Evolutionary conservation across 1,140 invertebrate genomes (phyloP).

Genomic region (Oscheius sp.): DNA sequence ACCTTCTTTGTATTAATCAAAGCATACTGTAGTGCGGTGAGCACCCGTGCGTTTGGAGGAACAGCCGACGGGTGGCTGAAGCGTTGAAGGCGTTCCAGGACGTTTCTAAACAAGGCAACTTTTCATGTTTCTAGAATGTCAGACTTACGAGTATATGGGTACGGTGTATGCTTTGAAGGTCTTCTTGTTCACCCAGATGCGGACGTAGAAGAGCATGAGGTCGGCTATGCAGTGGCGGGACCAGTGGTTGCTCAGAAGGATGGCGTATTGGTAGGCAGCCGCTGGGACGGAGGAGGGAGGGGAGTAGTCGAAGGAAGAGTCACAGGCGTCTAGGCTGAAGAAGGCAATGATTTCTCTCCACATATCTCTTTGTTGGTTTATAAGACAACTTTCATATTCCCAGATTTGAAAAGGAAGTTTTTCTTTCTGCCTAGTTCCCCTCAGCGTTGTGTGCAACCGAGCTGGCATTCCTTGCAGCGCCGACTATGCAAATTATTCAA

Average conservation of each 20-base stretch:
- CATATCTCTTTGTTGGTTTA: too few relatives aligned
- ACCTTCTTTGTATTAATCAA: conserved; percentile 3
- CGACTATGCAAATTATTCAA: too few relatives aligned
- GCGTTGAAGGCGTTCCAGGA: neutral
- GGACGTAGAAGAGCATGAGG: conserved; percentile 19
- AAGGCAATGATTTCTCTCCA: too few relatives aligned
- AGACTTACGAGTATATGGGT: neutral
- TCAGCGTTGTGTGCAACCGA: too few relatives aligned
- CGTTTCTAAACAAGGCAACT: conserved; percentile 7
- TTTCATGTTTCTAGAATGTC: neutral
- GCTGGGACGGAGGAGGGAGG: neutral
- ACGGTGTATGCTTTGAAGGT: conserved; percentile 2
- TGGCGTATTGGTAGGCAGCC: neutral
- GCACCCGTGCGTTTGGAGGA: neutral
- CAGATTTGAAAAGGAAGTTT: too few relatives aligned
- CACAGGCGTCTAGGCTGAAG: conserved; percentile 5
- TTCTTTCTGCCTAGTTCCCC: too few relatives aligned
- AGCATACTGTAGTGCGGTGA: conserved; percentile 4
- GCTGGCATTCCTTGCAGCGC: too few relatives aligned
- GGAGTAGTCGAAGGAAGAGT: neutral
- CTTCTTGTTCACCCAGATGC: neutral
- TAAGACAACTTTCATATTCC: too few relatives aligned
- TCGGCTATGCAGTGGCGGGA: conserved; percentile 16
- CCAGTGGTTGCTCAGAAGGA: neutral
- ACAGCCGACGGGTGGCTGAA: neutral